phyloP scores from a whole-genome alignment of 1,140 invertebrate species.

The Phthorimaea operculella region DNA sequence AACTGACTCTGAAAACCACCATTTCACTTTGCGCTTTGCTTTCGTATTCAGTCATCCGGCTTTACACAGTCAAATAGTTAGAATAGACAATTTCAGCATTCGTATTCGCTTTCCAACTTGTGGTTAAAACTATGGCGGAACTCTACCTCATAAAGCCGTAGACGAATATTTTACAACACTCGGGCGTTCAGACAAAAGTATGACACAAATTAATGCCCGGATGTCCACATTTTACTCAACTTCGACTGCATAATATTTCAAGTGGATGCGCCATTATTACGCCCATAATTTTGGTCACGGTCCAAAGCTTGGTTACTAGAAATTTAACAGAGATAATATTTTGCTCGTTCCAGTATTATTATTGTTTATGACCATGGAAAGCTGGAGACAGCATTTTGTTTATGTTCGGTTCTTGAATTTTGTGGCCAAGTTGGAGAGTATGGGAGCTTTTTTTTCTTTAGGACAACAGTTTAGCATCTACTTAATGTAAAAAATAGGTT shows the following conservation, averaged over 20 bases:
- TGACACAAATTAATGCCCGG: constrained; percentile 14
- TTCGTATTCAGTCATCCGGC: too few relatives aligned
- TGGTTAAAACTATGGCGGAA: background rate
- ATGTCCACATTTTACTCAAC: constrained; percentile 36
- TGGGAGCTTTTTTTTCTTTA: too few relatives aligned
- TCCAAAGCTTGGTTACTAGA: constrained; percentile 13
- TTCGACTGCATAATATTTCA: constrained; percentile 27
- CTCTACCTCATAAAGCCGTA: background rate
- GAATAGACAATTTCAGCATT: too few relatives aligned
- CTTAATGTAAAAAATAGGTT: too few relatives aligned
- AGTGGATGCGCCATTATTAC: constrained; percentile 29
- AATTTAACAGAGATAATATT: background rate
- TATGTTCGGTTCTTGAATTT: too few relatives aligned
- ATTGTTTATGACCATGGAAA: background rate
- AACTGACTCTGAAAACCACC: too few relatives aligned
- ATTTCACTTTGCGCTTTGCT: too few relatives aligned
- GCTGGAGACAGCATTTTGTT: too few relatives aligned
- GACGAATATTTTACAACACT: constrained; percentile 13
- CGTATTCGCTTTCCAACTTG: background rate
- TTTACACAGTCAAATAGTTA: too few relatives aligned
- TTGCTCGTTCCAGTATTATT: background rate
- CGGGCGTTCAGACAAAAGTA: background rate
- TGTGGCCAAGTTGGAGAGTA: too few relatives aligned
- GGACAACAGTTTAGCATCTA: too few relatives aligned
- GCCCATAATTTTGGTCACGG: constrained; percentile 27